Base-by-base conservation (phyloP, 2,113 vertebrate genomes). In the Charadrius vociferus region DNA sequence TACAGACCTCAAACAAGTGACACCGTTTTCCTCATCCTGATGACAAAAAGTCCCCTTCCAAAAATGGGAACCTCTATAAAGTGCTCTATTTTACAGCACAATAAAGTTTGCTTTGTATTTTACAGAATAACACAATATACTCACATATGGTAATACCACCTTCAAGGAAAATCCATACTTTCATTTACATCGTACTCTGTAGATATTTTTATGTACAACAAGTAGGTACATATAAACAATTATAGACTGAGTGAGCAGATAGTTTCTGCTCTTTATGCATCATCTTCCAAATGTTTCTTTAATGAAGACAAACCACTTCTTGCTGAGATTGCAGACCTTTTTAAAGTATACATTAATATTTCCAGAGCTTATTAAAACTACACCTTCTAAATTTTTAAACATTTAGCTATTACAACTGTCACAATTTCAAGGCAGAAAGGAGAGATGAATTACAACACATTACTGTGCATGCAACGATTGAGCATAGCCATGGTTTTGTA, bases 241-340 rank as follows among this genome's bases (percentile, higher is more conserved):
- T 83, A 73, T 1, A 70, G 37, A 88, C 24, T 62, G 63, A 67
- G 39, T 16, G 20, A n/a, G 53, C 34, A 93, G 71, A 53, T 23
- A 85, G 19, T 11, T 55, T 88, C 39, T 80, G 34, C 16, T 91
- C 39, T 91, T 91, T 63, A 80, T 30, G 41, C n/a, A 74, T 68
- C 82, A 63, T 52, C 78, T 92, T 94, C 59, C 37, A 90, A 88
- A 83, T 78, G 32, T 70, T 91, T 95, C 66, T 79, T 96, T 95
- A 95, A 94, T 79, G 77, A 95, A 93, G 56, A 93, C 80, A 97
- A 93, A 93, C 34, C 21, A 78, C 27, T 85, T 86, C 68, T 94
- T 75, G 22, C 45, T 96, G 82, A 95, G 84, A 90, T 7, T 58
- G n/a, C 62, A 94, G 78, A 47, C 18, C n/a, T 90, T 94, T 89